Evolutionary conservation across 2,888 invertebrate genomes (phyloP).

Genomic region (Petrophora chlorosata): DNA sequence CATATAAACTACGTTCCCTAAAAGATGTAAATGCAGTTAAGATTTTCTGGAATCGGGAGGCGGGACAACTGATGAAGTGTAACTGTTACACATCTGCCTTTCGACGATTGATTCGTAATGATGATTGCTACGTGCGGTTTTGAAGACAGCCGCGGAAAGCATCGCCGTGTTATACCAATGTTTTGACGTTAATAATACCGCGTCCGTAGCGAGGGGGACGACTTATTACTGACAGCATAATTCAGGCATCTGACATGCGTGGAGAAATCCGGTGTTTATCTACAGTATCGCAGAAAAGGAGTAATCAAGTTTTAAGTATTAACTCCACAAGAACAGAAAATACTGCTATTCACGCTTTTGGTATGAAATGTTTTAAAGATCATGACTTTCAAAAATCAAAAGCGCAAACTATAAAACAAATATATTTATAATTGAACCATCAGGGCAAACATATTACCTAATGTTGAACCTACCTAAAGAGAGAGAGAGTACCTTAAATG

Average conservation of each 20-base stretch:
- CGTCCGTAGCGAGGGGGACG: constrained; percentile 58
- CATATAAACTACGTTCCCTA: constrained; percentile 35
- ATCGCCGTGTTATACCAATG: constrained; percentile 60
- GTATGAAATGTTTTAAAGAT: too few relatives aligned
- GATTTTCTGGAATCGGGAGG: constrained; percentile 41
- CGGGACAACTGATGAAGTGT: constrained; percentile 72
- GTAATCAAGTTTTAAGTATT: constrained; percentile 26
- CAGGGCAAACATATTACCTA: too few relatives aligned
- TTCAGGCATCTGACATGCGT: constrained; percentile 54
- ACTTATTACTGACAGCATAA: constrained; percentile 67
- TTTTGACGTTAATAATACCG: constrained; percentile 69
- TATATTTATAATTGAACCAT: too few relatives aligned
- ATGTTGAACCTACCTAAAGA: too few relatives aligned
- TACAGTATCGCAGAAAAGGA: constrained; percentile 33
- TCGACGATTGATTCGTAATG: constrained; percentile 40
- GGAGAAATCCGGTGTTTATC: constrained; percentile 41
- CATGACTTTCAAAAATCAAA: too few relatives aligned
- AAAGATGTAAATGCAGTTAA: constrained; percentile 3
- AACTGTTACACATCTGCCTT: constrained; percentile 67
- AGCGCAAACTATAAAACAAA: too few relatives aligned
- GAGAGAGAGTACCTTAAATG: too few relatives aligned
- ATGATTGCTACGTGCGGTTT: constrained; percentile 64
- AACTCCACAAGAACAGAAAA: neutral
- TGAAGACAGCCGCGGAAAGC: constrained; percentile 63
- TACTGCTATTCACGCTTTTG: too few relatives aligned